Evolutionary conservation across 2,113 vertebrate species (phyloP).

Genomic region (Corvus moneduloides): DNA sequence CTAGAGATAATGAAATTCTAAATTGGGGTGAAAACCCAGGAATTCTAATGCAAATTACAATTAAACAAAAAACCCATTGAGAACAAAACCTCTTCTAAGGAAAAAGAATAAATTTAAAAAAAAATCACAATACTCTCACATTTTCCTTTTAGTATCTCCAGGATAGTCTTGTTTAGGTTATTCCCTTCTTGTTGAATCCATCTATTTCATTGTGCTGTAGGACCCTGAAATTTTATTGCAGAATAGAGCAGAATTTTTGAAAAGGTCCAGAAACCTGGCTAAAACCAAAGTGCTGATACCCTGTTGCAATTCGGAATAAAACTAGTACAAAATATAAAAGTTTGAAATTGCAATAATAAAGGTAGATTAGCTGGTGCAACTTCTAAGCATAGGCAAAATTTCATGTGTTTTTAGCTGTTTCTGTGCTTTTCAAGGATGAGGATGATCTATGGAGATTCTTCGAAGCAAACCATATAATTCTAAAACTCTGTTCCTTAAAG

Average conservation of each 20-base stretch:
- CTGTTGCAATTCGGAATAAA: neutral
- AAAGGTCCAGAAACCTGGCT: neutral
- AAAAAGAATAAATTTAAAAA: neutral
- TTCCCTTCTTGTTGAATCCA: neutral
- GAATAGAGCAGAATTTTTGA: neutral
- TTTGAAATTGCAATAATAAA: neutral
- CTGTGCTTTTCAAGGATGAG: neutral
- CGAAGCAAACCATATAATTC: neutral
- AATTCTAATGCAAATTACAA: neutral
- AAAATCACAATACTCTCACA: neutral
- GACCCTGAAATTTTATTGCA: neutral
- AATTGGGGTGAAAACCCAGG: neutral
- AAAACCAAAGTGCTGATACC: neutral
- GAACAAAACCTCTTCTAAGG: neutral
- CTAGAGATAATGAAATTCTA: neutral
- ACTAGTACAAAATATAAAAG: neutral
- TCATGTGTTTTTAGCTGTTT: neutral
- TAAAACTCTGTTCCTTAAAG: neutral
- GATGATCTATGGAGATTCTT: neutral
- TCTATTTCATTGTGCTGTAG: neutral
- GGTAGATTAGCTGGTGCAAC: neutral
- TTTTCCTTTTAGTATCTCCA: neutral
- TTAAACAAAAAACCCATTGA: neutral
- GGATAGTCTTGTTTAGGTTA: neutral
- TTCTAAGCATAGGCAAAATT: neutral